These are phyloP conservation scores for Protobothrops mucrosquamatus DNA, from an alignment of 2,113 vertebrate species.

Conservation along the genomic window DNA sequence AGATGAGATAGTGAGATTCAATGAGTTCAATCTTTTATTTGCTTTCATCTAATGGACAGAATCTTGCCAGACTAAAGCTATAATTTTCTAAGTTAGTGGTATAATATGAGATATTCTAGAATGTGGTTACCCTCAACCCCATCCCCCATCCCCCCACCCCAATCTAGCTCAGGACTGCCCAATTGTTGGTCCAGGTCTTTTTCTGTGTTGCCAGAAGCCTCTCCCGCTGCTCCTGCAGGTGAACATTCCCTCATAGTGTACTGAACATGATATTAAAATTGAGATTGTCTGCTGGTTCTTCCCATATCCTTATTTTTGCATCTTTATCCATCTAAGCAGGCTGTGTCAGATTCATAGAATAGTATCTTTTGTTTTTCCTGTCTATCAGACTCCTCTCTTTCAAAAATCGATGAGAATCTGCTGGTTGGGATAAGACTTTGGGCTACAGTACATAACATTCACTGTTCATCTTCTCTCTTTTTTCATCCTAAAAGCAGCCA, in stretches of 20 bases:
- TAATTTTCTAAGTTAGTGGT: too few species aligned
- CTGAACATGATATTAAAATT: neutral
- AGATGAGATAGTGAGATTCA: neutral
- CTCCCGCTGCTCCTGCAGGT: neutral
- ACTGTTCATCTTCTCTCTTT: neutral
- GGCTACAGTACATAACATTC: too few species aligned
- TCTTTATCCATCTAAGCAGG: neutral
- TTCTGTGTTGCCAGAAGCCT: neutral
- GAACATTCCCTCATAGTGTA: neutral
- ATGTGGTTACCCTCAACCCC: too few species aligned
- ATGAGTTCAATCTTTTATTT: neutral
- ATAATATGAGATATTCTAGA: too few species aligned
- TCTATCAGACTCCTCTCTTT: neutral
- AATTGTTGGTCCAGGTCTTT: constrained; percentile 46
- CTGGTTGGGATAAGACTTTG: neutral
- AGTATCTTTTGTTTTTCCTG: neutral
- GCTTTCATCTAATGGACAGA: neutral
- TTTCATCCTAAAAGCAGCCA: neutral
- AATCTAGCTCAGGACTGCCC: constrained; percentile 47
- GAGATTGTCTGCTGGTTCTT: constrained; percentile 9
- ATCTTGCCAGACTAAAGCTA: neutral
- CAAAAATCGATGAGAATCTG: neutral
- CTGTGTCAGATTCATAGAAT: neutral
- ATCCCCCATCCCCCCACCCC: too few species aligned
- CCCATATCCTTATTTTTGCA: neutral